Percentiles rank a stretch among this genome's conserved stretches.
phyloP scores from a whole-genome alignment of 2,797 vertebrate species.

The Pantherophis alleghaniensis region DNA sequence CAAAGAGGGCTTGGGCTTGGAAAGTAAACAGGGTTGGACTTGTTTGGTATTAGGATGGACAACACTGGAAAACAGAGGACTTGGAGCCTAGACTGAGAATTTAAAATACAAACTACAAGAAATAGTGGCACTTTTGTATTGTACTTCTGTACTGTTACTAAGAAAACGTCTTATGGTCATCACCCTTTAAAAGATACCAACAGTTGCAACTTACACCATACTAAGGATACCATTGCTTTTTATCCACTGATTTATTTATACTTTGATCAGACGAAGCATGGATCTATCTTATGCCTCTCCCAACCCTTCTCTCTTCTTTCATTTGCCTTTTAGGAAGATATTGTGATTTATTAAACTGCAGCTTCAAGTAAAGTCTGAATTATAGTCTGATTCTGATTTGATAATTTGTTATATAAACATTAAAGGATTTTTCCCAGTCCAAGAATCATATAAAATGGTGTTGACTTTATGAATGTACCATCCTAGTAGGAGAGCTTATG shows the following conservation, averaged over 20 bases:
- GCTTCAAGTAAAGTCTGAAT: neutral
- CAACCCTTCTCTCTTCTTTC: neutral
- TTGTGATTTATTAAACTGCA: neutral
- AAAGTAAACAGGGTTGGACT: neutral
- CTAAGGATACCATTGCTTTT: neutral
- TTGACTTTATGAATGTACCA: neutral
- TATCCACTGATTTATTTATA: neutral
- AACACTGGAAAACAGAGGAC: neutral
- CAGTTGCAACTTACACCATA: neutral
- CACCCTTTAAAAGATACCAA: neutral
- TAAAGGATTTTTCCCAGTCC: neutral
- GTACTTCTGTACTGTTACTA: neutral
- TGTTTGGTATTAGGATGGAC: neutral
- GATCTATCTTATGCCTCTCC: neutral
- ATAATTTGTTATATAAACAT: neutral
- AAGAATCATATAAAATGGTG: neutral
- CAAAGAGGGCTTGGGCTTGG: neutral
- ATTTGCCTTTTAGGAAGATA: neutral
- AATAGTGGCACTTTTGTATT: neutral
- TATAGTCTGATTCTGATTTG: neutral
- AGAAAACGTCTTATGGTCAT: neutral
- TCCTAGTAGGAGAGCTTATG: neutral
- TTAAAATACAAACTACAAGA: neutral
- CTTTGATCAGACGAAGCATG: neutral
- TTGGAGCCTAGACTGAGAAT: neutral